A percentile compares a stretch with the other conserved stretches of the same genome.
phyloP scores from a whole-genome alignment of 2,113 vertebrate species.

The Cebidichthys violaceus region DNA sequence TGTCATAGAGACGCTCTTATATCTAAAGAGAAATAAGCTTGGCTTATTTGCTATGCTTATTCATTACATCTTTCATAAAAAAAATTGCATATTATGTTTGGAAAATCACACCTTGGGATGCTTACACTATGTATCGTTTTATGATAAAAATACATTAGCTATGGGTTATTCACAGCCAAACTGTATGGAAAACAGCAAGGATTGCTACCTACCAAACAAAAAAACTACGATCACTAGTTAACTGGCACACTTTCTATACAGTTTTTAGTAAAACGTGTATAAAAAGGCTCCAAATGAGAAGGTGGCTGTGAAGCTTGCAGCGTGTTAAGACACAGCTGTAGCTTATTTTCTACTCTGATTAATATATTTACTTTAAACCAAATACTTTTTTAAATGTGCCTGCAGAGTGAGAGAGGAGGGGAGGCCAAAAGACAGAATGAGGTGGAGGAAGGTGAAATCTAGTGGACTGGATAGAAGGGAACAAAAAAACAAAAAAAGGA shows the following conservation, averaged over 20 bases:
- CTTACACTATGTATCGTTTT: conserved; percentile 7
- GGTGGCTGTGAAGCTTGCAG: conserved; percentile 46
- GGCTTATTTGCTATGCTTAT: conserved; percentile 22
- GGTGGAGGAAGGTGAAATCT: conserved; percentile 12
- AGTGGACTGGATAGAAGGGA: conserved; percentile 22
- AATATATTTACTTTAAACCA: conserved; percentile 61
- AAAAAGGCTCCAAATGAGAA: conserved; percentile 26
- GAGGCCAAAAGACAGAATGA: not conserved
- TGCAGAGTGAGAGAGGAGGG: not conserved
- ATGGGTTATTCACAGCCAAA: conserved; percentile 20
- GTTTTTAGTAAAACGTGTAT: not conserved
- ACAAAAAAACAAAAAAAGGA: conserved; percentile 12
- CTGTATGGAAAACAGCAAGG: not conserved
- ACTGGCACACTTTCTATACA: conserved; percentile 27
- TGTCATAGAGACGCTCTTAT: conserved; percentile 10
- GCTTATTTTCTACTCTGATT: conserved; percentile 51
- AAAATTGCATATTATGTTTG: not conserved
- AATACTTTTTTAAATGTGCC: conserved; percentile 20
- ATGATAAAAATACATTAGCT: conserved; percentile 4
- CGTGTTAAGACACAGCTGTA: conserved; percentile 36
- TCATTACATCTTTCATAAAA: conserved; percentile 12
- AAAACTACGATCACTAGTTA: conserved; percentile 5
- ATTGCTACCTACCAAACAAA: not conserved
- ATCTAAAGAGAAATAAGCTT: conserved; percentile 27
- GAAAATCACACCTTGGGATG: not conserved